phyloP scores from a whole-genome alignment of 2,797 vertebrate species.

The Chaetodon trifasciatus region DNA sequence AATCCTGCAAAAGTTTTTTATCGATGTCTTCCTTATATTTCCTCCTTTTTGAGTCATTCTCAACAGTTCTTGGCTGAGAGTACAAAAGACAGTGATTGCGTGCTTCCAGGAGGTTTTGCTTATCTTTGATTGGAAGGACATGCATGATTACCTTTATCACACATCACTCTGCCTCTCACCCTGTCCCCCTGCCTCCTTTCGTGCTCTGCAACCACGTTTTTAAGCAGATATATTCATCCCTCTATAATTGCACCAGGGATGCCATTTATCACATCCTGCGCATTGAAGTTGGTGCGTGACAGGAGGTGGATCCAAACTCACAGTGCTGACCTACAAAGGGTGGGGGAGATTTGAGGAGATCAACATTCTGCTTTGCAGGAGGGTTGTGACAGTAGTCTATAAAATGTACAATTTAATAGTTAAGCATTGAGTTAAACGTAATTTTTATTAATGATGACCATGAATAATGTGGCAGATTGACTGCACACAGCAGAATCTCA shows the following conservation, averaged over 20 bases:
- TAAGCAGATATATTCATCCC: slow-evolving; percentile 26
- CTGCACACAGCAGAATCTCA: not conserved
- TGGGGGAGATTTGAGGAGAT: not conserved
- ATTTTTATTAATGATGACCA: slow-evolving; percentile 3
- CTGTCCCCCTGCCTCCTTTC: not conserved
- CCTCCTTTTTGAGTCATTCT: not conserved
- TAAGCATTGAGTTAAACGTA: not conserved
- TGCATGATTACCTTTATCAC: slow-evolving; percentile 45
- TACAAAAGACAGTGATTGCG: not conserved
- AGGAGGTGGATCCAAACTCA: slow-evolving; percentile 18
- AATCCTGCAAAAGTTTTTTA: not conserved
- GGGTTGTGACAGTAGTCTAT: not conserved
- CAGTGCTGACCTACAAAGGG: slow-evolving; percentile 12
- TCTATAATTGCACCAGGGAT: slow-evolving; percentile 30
- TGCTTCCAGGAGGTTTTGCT: slow-evolving; percentile 18
- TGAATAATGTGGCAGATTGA: slow-evolving; percentile 9
- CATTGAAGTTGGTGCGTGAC: slow-evolving; percentile 10
- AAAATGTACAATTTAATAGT: not conserved
- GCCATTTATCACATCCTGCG: slow-evolving; percentile 25
- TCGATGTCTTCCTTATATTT: not conserved
- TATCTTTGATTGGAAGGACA: slow-evolving; percentile 42
- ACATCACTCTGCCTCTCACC: slow-evolving; percentile 28
- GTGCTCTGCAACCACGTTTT: slow-evolving; percentile 3
- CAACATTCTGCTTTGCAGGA: not conserved
- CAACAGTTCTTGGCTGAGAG: not conserved